Evolutionary conservation across 2,888 invertebrate genomes (phyloP).

Genomic region (Liopterus haemorrhoidalis): DNA sequence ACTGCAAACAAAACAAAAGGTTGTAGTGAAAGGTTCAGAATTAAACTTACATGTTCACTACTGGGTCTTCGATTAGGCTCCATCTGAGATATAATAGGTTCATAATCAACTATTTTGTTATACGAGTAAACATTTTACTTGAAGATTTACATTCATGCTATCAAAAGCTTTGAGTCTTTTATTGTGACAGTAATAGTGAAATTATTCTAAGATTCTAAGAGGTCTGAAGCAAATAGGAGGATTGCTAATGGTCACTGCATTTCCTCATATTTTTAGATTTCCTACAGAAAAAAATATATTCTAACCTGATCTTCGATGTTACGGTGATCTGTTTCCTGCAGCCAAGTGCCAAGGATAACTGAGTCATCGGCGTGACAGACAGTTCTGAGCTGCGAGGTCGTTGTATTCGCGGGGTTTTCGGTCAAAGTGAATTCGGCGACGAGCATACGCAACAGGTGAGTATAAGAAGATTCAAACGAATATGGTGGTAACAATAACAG

Average conservation of each 20-base stretch:
- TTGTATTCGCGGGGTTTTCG: conserved; percentile 88
- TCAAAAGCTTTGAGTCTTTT: too few species aligned
- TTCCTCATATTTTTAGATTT: neutral
- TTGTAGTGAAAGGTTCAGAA: too few species aligned
- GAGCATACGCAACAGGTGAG: conserved; percentile 81
- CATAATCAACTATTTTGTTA: too few species aligned
- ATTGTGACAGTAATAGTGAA: neutral
- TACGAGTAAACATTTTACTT: too few species aligned
- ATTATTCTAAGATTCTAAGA: neutral
- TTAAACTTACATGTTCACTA: conserved; percentile 72
- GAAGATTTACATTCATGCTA: too few species aligned
- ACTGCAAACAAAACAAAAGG: too few species aligned
- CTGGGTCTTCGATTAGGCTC: conserved; percentile 77
- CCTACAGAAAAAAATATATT: conserved; percentile 18
- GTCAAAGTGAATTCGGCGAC: conserved; percentile 93
- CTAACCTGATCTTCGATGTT: conserved; percentile 94
- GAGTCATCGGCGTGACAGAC: conserved; percentile 86
- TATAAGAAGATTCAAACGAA: conserved; percentile 77
- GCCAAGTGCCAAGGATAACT: conserved; percentile 88
- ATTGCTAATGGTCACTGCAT: neutral
- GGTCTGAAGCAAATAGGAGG: too few species aligned
- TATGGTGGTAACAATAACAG: conserved; percentile 70
- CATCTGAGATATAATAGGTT: conserved; percentile 64
- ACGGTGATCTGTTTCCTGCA: conserved; percentile 93
- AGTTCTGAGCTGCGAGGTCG: conserved; percentile 73